Conservation (phyloP, 2,113 vertebrate genomes). For the human region DNA sequence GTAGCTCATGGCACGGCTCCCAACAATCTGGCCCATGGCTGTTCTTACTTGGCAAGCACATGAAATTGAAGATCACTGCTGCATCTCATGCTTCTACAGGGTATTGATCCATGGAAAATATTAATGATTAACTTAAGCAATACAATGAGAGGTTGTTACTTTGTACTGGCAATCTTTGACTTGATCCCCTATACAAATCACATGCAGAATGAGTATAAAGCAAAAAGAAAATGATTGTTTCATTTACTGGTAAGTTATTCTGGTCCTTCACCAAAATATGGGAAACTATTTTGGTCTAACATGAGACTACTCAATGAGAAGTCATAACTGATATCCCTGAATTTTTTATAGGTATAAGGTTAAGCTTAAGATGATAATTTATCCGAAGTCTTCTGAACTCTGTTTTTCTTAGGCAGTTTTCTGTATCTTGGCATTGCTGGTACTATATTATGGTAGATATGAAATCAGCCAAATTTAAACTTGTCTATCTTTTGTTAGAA, state of each 20-base stretch:
- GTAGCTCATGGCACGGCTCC: neutral
- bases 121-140: conserved; percentile 69
- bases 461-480: neutral
- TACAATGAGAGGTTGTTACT: conserved; percentile 36
- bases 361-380: neutral
- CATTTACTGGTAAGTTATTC: neutral
- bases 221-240: neutral
- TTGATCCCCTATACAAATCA: neutral
- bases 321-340: neutral
- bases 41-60: conserved; percentile 12
- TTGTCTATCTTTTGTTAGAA: neutral
- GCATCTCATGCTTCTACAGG: neutral
- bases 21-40: neutral
- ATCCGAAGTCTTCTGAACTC: neutral
- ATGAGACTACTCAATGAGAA: neutral
- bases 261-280: neutral
- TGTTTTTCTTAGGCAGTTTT: neutral
- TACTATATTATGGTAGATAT: neutral
- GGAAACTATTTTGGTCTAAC: neutral
- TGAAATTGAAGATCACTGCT: neutral
- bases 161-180: neutral
- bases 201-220: neutral
- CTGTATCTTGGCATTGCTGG: neutral
- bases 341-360: neutral
- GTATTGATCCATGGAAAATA: conserved; percentile 41